phyloP scores from a whole-genome alignment of 2,797 vertebrate species.

The Rhabdomys pumilio region DNA sequence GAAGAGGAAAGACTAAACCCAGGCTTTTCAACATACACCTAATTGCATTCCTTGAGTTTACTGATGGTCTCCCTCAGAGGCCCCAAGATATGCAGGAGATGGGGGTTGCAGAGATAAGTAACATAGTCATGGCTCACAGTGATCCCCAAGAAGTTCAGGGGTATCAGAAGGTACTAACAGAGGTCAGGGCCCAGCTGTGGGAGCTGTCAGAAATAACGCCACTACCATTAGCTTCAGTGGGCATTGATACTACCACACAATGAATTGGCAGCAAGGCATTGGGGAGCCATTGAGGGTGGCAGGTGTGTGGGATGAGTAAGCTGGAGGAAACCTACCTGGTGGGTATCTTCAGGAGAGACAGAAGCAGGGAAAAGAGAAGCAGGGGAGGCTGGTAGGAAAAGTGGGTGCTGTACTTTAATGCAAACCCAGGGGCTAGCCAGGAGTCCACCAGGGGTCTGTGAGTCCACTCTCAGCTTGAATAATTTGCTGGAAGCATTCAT shows the following conservation, averaged over 20 bases:
- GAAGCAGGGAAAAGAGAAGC: neutral
- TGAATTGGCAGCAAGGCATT: neutral
- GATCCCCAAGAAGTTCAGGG: neutral
- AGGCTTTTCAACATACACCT: neutral
- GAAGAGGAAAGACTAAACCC: neutral
- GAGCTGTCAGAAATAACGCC: neutral
- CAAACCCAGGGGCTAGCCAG: neutral
- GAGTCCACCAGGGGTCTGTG: neutral
- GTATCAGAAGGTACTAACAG: no score
- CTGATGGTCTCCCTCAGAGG: neutral
- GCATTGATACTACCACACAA: neutral
- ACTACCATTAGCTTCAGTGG: neutral
- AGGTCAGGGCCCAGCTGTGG: neutral
- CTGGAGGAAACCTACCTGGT: neutral
- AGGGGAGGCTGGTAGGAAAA: neutral
- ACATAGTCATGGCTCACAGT: neutral
- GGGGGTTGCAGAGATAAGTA: neutral
- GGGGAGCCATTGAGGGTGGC: neutral
- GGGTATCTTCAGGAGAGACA: neutral
- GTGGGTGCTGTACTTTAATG: rapidly evolving
- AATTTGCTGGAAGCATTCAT: neutral
- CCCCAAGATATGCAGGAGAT: neutral
- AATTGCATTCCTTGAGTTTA: neutral
- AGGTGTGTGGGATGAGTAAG: neutral
- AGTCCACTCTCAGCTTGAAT: neutral